Conservation (phyloP, 2,113 vertebrate species). For the Leptobrachium ailaonicum region DNA sequence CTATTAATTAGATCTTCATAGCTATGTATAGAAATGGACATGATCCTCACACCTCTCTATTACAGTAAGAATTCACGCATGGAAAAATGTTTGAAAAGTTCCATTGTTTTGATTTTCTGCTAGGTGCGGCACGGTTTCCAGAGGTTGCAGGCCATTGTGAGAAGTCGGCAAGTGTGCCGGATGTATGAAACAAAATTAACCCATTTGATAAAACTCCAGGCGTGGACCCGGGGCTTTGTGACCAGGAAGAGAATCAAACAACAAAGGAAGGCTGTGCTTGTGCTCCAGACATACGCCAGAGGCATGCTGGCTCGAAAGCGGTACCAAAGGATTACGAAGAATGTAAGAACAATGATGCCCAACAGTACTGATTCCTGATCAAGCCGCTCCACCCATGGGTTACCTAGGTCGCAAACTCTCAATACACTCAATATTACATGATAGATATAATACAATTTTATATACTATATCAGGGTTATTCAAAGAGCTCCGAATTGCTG, state of each 20-base stretch:
- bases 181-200: conserved; percentile 69
- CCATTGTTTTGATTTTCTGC: neutral
- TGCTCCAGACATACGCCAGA: conserved; percentile 82
- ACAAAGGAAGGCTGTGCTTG: conserved; percentile 70
- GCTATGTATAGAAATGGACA: too few relatives aligned
- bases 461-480: too few relatives aligned
- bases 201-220: conserved; percentile 71
- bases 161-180: conserved; percentile 68
- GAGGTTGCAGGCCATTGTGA: conserved; percentile 84
- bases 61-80: too few relatives aligned
- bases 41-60: too few relatives aligned
- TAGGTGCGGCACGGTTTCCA: conserved; percentile 84
- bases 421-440: too few relatives aligned
- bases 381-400: too few relatives aligned
- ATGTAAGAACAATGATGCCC: conserved; percentile 59
- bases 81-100: too few relatives aligned
- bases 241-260: conserved; percentile 69
- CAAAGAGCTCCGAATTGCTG: too few relatives aligned
- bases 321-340: conserved; percentile 64
- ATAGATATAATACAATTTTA: too few relatives aligned
- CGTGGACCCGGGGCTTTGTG: conserved; percentile 73
- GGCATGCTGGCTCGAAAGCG: conserved; percentile 73
- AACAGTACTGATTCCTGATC: neutral
- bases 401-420: too few relatives aligned
- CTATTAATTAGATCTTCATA: too few relatives aligned